A percentile compares a stretch with the other conserved stretches of the same genome.
Evolutionary conservation across 2,797 vertebrate species (phyloP).

Genomic region (Streptopelia turtur): DNA sequence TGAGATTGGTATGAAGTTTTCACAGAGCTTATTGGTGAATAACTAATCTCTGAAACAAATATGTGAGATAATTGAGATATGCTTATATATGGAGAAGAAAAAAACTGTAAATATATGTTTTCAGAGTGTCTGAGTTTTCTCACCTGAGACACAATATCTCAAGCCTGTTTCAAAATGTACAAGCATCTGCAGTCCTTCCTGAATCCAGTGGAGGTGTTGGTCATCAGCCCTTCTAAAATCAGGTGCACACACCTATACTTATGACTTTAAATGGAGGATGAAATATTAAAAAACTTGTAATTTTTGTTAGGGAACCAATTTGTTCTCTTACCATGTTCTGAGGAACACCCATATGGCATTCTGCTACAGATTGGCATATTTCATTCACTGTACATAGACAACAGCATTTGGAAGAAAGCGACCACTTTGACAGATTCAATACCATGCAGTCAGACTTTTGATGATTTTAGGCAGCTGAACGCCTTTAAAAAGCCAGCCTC

Average conservation of each 20-base stretch:
- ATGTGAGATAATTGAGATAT: not conserved
- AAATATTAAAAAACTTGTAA: not conserved
- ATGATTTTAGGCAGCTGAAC: not conserved
- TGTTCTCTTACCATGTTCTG: not conserved
- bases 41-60: not conserved
- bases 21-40: not conserved
- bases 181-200: not conserved
- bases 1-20: not conserved
- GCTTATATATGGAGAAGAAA: not conserved
- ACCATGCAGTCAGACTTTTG: not conserved
- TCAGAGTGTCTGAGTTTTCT: not conserved
- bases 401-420: not conserved
- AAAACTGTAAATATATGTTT: not conserved
- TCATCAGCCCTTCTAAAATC: not conserved
- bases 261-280: not conserved
- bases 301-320: not conserved
- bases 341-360: not conserved
- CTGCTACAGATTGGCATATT: not conserved
- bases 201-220: not conserved
- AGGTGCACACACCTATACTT: not conserved
- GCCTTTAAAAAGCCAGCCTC: not conserved
- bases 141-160: not conserved
- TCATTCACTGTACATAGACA: not conserved
- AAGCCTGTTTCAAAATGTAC: not conserved
- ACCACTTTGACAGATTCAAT: not conserved